These are phyloP conservation scores for Neoscelio sp. DNA, from an alignment of 2,888 invertebrate genomes.

Conservation along the genomic window DNA sequence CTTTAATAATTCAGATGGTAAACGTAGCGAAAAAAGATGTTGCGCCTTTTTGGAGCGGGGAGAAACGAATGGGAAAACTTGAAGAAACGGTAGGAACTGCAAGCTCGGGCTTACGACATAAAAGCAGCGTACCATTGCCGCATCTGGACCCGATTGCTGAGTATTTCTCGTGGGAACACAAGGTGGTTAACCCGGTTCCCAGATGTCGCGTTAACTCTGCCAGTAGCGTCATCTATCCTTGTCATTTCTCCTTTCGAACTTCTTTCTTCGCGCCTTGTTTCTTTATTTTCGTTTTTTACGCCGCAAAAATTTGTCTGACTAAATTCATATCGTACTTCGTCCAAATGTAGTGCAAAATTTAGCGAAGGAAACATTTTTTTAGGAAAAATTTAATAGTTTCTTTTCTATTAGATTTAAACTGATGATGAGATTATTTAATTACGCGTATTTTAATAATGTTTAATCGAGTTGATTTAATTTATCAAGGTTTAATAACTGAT, in stretches of 20 bases:
- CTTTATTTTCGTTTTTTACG: slow-evolving; percentile 12
- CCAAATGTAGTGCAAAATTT: too few relatives aligned
- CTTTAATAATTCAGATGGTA: slow-evolving; percentile 56
- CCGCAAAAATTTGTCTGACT: too few relatives aligned
- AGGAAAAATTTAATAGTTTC: too few relatives aligned
- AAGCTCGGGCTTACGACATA: slow-evolving; percentile 59
- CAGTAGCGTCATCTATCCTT: slow-evolving; percentile 57
- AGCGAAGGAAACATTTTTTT: too few relatives aligned
- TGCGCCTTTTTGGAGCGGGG: slow-evolving; percentile 13
- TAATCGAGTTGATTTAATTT: too few relatives aligned
- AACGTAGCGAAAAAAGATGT: slow-evolving; percentile 48
- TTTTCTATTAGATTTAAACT: too few relatives aligned
- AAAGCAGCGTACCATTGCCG: slow-evolving; percentile 56
- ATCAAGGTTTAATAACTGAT: too few relatives aligned
- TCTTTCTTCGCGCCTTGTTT: neutral
- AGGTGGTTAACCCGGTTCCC: slow-evolving; percentile 73
- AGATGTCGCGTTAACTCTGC: slow-evolving; percentile 67
- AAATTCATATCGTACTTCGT: too few relatives aligned
- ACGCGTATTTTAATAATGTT: too few relatives aligned
- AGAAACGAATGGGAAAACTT: slow-evolving; percentile 64
- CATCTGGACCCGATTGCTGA: slow-evolving; percentile 71
- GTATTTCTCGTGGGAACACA: slow-evolving; percentile 73
- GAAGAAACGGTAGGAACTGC: slow-evolving; percentile 59
- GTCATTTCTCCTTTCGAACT: slow-evolving; percentile 56
- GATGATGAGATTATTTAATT: too few relatives aligned